phyloP scores from a whole-genome alignment of 2,888 invertebrate genomes.

The Drosophila falleni region DNA sequence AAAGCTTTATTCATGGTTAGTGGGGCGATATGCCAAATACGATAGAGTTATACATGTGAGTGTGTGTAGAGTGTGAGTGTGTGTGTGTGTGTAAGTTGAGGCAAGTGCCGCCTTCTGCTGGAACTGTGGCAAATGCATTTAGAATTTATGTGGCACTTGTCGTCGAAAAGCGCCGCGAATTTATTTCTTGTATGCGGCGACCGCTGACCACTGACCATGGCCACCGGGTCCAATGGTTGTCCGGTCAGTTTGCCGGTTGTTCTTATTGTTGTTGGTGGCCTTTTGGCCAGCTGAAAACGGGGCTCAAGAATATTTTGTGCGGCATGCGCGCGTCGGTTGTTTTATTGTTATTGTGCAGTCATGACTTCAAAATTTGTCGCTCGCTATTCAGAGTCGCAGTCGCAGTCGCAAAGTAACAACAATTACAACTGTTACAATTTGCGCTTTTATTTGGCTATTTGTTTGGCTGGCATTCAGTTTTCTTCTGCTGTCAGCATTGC shows the following conservation, averaged over 20 bases:
- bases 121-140: constrained; percentile 70
- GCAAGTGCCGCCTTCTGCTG: constrained; percentile 38
- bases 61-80: neutral
- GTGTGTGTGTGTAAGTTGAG: constrained; percentile 9
- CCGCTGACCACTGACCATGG: constrained; percentile 62
- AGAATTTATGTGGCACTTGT: constrained; percentile 80
- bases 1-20: constrained; percentile 40
- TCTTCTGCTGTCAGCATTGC: constrained; percentile 45
- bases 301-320: constrained; percentile 77
- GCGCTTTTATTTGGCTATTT: constrained; percentile 78
- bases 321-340: constrained; percentile 62
- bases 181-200: constrained; percentile 80
- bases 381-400: constrained; percentile 44
- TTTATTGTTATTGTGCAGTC: constrained; percentile 82
- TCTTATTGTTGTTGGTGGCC: constrained; percentile 5
- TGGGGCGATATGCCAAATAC: constrained; percentile 46
- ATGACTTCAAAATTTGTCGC: constrained; percentile 81
- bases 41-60: constrained; percentile 47
- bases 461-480: constrained; percentile 52
- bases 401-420: constrained; percentile 23
- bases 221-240: constrained; percentile 41
- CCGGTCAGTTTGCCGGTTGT: constrained; percentile 26
- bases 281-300: constrained; percentile 40
- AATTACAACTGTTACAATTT: constrained; percentile 54
- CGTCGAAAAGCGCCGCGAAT: constrained; percentile 77